A percentile compares a stretch with the other conserved stretches of the same genome.
Conservation (phyloP, 2,113 vertebrate species). For the Corvus moneduloides region DNA sequence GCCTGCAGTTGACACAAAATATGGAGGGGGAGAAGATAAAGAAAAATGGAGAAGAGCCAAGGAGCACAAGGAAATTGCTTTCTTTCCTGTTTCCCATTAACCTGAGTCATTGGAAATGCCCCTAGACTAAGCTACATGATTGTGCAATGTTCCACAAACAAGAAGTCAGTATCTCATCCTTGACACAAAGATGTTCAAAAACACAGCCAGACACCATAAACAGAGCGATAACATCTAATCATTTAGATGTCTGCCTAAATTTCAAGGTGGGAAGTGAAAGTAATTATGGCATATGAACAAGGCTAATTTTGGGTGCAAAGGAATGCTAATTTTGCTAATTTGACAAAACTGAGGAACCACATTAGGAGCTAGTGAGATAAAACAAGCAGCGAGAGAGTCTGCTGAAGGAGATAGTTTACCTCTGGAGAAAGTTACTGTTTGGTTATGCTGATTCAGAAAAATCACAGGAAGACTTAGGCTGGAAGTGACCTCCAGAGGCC, state of each 20-base stretch:
- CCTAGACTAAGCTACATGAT: background rate
- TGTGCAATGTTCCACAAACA: background rate
- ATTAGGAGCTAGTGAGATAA: background rate
- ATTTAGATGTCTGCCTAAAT: background rate
- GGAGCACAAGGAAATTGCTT: background rate
- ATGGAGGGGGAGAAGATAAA: background rate
- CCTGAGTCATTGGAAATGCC: background rate
- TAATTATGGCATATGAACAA: background rate
- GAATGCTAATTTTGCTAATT: background rate
- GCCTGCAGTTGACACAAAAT: background rate
- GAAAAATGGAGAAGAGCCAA: background rate
- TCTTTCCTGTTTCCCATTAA: background rate
- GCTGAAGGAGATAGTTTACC: background rate
- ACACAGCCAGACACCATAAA: background rate
- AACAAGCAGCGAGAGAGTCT: background rate
- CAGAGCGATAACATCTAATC: background rate
- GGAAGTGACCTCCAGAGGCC: background rate
- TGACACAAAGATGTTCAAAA: background rate
- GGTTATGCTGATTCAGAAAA: background rate
- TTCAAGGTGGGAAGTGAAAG: background rate
- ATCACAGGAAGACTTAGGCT: background rate
- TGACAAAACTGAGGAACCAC: background rate
- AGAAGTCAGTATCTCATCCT: background rate
- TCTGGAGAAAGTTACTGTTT: background rate
- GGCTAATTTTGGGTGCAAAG: background rate